These are phyloP conservation scores for Coreius guichenoti DNA, from an alignment of 2,797 vertebrate species.

Conservation along the genomic window DNA sequence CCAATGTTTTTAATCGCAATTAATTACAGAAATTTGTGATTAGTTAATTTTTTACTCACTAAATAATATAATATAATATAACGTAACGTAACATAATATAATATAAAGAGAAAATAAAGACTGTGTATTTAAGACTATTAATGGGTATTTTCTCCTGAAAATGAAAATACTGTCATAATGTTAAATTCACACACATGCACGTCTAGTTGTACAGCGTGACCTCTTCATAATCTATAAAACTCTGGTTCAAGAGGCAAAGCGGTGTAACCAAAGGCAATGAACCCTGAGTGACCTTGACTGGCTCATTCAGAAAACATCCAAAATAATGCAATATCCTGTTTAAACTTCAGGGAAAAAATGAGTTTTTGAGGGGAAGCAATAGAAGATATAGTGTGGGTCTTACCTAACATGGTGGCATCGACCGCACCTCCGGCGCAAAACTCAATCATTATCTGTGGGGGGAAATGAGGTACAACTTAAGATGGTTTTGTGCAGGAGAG, in stretches of 20 bases:
- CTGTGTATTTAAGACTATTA: too few relatives aligned
- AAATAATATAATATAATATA: too few relatives aligned
- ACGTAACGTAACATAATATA: too few relatives aligned
- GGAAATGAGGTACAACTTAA: neutral
- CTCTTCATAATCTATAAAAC: neutral
- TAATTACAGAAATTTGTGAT: too few relatives aligned
- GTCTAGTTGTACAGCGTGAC: neutral
- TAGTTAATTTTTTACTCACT: too few relatives aligned
- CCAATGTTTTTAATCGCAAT: too few relatives aligned
- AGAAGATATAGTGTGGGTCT: slow-evolving; percentile 45
- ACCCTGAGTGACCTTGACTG: slow-evolving; percentile 12
- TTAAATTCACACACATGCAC: neutral
- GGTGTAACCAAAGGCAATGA: slow-evolving; percentile 8
- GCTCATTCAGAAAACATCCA: neutral
- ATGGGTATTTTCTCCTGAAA: too few relatives aligned
- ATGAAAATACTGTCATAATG: too few relatives aligned
- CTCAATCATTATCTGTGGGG: slow-evolving; percentile 94
- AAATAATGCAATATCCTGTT: slow-evolving; percentile 34
- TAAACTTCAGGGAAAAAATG: neutral
- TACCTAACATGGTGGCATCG: slow-evolving; percentile 96
- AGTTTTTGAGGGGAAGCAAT: too few relatives aligned
- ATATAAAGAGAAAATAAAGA: neutral
- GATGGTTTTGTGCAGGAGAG: neutral
- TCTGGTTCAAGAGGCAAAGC: neutral
- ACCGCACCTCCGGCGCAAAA: slow-evolving; percentile 96